Conservation (phyloP, 2,888 invertebrate genomes). For the Macaria notata region DNA sequence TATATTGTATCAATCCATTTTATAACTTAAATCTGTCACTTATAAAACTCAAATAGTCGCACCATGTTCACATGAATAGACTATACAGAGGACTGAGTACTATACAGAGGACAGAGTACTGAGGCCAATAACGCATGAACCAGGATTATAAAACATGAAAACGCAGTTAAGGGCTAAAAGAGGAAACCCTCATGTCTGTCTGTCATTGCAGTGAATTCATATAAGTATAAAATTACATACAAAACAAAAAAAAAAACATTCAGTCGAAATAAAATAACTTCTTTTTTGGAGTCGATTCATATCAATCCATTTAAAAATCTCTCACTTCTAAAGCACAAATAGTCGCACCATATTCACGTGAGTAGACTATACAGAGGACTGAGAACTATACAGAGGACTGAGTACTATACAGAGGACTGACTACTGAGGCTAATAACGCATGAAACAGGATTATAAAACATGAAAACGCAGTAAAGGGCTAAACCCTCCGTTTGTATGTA, state of each 20-base stretch:
- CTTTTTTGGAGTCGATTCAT: too few species aligned
- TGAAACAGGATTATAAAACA: slow-evolving; percentile 80
- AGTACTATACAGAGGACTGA: slow-evolving; percentile 55
- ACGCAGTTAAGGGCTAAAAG: too few species aligned
- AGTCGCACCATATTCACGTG: slow-evolving; percentile 50
- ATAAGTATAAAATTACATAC: too few species aligned
- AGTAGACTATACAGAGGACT: slow-evolving; percentile 59
- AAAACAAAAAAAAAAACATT: too few species aligned
- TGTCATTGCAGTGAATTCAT: slow-evolving; percentile 74
- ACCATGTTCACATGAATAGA: slow-evolving; percentile 47
- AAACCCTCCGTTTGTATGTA: slow-evolving; percentile 58
- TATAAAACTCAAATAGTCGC: slow-evolving; percentile 35
- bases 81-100: slow-evolving; percentile 55
- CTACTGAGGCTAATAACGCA: slow-evolving; percentile 69
- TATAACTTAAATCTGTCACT: not conserved
- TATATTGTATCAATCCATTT: too few species aligned
- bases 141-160: slow-evolving; percentile 79
- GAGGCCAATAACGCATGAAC: slow-evolving; percentile 79
- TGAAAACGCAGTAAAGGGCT: slow-evolving; percentile 59
- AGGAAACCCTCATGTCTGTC: slow-evolving; percentile 54
- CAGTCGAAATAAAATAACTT: too few species aligned
- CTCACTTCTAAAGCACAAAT: slow-evolving; percentile 11
- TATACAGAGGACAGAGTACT: too few species aligned
- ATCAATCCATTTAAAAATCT: too few species aligned
- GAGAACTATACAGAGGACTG: too few species aligned